Percentiles rank a stretch among this genome's conserved stretches.
These are phyloP conservation scores for Myocastor coypus DNA, from an alignment of 2,113 vertebrate genomes.

Conservation along the genomic window DNA sequence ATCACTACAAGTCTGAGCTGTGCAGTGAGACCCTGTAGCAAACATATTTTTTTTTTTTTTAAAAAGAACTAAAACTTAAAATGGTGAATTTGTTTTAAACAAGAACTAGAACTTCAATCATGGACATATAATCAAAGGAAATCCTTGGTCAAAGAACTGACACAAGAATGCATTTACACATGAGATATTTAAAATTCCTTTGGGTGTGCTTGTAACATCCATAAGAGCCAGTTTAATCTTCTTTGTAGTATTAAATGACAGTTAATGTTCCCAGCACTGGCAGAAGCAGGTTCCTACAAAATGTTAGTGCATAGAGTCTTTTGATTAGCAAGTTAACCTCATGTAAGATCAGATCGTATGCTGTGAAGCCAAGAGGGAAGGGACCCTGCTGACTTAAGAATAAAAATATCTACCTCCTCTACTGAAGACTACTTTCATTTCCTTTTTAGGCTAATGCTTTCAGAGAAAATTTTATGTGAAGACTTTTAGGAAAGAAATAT, in stretches of 20 bases:
- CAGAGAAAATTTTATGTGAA: not conserved
- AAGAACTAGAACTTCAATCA: not conserved
- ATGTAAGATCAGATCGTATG: not conserved
- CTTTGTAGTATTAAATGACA: not conserved
- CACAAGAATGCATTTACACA: not conserved
- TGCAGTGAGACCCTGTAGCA: too few species aligned
- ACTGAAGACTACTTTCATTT: not conserved
- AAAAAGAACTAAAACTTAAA: not conserved
- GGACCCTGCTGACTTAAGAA: not conserved
- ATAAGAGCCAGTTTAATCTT: constrained; percentile 6
- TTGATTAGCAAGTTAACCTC: not conserved
- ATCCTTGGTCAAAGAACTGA: not conserved
- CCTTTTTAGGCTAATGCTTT: not conserved
- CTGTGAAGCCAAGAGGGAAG: not conserved
- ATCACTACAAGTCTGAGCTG: too few species aligned
- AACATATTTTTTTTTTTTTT: too few species aligned
- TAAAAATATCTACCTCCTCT: not conserved
- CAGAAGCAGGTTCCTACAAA: not conserved
- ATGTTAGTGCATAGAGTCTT: not conserved
- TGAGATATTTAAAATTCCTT: constrained; percentile 14
- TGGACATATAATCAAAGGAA: not conserved
- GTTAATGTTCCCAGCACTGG: not conserved
- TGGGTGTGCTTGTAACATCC: not conserved
- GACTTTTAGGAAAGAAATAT: not conserved
- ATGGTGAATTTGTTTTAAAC: not conserved